Base-by-base conservation (phyloP, 2,113 vertebrate genomes). In the Platysternon megacephalum region DNA sequence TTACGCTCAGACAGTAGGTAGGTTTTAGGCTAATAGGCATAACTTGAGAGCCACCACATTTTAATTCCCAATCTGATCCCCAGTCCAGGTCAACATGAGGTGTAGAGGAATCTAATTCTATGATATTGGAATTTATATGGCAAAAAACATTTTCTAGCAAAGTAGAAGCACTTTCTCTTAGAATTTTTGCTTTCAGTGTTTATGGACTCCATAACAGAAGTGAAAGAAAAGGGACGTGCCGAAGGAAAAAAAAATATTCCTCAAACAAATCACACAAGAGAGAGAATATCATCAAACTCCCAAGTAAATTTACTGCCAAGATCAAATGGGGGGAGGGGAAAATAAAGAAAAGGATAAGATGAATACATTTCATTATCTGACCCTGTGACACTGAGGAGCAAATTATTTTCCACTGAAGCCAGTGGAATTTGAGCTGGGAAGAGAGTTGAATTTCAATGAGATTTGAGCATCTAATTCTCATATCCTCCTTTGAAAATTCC, bases 251-350 rank as follows among this genome's bases (percentile, higher is more conserved):
- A 39, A 84, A 84, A 11, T 8, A 82, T 90, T 85, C 49, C 46
- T 89, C 19, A 46, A 3, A 44, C 92, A 95, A 95, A 91, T 51
- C 94, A 88, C 53, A 92, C 49, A 53, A 94, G 94, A 90, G 28
- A 87, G 11, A 58, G 79, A 79, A 87, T 89, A 88, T 90, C 53
- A 88, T 96, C 92, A 92, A 95, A 82, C 82, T 93, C 95, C 94
- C 76, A 85, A 96, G 56, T 86, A 86, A 48, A 12, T 4, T 65
- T 90, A 52, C 93, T 96, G 91, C 78, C 93, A 89, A 94, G 78
- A 85, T 51, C 16, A 78, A 83, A 17, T 3, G 8, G 46, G 61
- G 49, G 39, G 91, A 72, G 68, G 46, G 44, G 88, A 65, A 49
- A 13, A 53, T 8, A 55, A n/a, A 52, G 2, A 21, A n/a, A n/a